These are phyloP conservation scores for Centruroides sculpturatus DNA, from an alignment of 1,140 invertebrate genomes.

Conservation along the genomic window DNA sequence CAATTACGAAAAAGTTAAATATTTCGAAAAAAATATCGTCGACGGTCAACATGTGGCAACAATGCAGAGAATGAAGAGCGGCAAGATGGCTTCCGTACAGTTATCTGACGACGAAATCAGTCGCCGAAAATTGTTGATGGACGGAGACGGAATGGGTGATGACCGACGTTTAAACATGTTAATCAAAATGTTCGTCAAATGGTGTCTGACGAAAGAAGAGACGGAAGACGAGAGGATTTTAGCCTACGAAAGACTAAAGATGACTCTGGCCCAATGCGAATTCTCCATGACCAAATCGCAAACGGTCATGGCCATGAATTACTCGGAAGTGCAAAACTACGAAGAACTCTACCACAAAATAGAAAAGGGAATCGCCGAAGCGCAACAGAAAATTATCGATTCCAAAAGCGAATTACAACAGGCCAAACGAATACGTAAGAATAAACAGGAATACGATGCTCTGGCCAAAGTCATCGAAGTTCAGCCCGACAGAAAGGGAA, in stretches of 20 bases:
- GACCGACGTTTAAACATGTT: constrained; percentile 73
- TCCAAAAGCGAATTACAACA: constrained; percentile 58
- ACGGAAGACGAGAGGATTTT: constrained; percentile 46
- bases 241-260: constrained; percentile 57
- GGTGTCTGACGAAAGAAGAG: constrained; percentile 54
- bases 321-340: constrained; percentile 69
- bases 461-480: constrained; percentile 75
- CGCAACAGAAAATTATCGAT: constrained; percentile 55
- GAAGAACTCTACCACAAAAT: constrained; percentile 58
- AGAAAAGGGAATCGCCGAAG: constrained; percentile 49
- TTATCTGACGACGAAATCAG: constrained; percentile 64
- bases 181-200: constrained; percentile 76
- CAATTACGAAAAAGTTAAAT: too few relatives aligned
- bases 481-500: constrained; percentile 75
- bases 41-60: too few relatives aligned
- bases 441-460: constrained; percentile 78
- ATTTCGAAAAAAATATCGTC: too few relatives aligned
- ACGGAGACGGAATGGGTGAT: constrained; percentile 91
- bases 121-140: constrained; percentile 69
- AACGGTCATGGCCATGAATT: constrained; percentile 61
- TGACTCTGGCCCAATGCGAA: constrained; percentile 71
- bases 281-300: constrained; percentile 73
- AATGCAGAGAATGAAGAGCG: too few relatives aligned
- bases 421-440: constrained; percentile 60
- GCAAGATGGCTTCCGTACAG: constrained; percentile 7